Conservation (phyloP, 2,113 vertebrate species). For the Oostethus manadensis region DNA sequence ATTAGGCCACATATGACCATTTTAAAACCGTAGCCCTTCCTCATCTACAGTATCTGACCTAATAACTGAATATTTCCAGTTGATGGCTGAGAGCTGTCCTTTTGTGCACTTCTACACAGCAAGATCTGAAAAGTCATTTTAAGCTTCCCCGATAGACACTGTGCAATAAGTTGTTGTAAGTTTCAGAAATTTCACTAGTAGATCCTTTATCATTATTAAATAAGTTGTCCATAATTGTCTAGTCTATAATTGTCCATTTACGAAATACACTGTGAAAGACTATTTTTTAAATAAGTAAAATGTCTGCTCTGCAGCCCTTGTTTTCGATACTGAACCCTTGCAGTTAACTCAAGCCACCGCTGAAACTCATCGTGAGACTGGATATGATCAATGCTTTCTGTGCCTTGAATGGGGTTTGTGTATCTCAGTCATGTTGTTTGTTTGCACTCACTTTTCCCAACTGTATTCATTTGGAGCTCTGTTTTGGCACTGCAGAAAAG, state of each 20-base stretch:
- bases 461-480: not conserved
- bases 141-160: slow-evolving; percentile 9
- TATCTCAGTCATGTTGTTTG: not conserved
- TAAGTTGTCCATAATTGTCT: too few relatives aligned
- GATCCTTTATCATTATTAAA: too few relatives aligned
- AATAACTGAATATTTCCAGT: slow-evolving; percentile 26
- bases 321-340: too few relatives aligned
- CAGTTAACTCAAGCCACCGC: too few relatives aligned
- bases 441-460: not conserved
- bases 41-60: slow-evolving; percentile 32
- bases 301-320: too few relatives aligned
- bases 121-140: slow-evolving; percentile 23
- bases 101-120: not conserved
- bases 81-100: slow-evolving; percentile 29
- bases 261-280: too few relatives aligned
- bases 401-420: not conserved
- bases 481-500: not conserved
- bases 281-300: too few relatives aligned
- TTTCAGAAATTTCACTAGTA: not conserved
- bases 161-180: slow-evolving; percentile 15
- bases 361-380: too few relatives aligned
- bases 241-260: too few relatives aligned
- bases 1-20: not conserved
- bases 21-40: slow-evolving; percentile 32
- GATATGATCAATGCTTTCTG: too few relatives aligned